Conservation (phyloP, 2,113 vertebrate species). For the Accipiter virgatus region DNA sequence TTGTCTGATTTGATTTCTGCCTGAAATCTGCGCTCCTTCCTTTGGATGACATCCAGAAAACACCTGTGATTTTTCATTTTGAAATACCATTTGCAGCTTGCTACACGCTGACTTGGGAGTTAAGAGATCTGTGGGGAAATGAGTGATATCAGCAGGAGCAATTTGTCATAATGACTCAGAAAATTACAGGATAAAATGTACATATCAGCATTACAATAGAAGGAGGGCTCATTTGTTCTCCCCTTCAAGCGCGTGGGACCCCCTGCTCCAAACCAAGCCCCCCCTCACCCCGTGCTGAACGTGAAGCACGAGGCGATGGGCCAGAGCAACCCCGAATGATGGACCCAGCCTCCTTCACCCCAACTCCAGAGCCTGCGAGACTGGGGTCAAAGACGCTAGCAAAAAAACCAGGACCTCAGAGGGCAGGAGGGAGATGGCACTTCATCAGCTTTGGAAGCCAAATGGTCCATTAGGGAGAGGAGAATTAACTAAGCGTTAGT, state of each 20-base stretch:
- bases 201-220: neutral
- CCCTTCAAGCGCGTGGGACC: neutral
- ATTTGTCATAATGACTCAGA: slow-evolving; percentile 24
- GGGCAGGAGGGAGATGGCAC: neutral
- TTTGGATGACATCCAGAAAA: slow-evolving; percentile 25
- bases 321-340: fast-evolving
- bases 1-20: slow-evolving; percentile 22
- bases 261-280: neutral
- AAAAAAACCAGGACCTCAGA: neutral
- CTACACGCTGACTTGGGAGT: neutral
- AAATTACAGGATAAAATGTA: neutral
- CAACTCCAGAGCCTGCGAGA: fast-evolving
- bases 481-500: neutral
- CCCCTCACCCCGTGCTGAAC: neutral
- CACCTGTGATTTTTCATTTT: slow-evolving; percentile 43
- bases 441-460: neutral
- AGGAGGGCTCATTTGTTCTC: neutral
- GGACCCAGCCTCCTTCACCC: neutral
- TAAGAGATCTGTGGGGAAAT: neutral
- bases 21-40: neutral
- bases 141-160: neutral
- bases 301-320: neutral
- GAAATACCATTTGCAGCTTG: slow-evolving; percentile 25
- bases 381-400: too few relatives aligned
- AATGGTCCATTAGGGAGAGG: neutral